phyloP scores from a whole-genome alignment of 2,888 invertebrate species.

The Tetragonula carbonaria region DNA sequence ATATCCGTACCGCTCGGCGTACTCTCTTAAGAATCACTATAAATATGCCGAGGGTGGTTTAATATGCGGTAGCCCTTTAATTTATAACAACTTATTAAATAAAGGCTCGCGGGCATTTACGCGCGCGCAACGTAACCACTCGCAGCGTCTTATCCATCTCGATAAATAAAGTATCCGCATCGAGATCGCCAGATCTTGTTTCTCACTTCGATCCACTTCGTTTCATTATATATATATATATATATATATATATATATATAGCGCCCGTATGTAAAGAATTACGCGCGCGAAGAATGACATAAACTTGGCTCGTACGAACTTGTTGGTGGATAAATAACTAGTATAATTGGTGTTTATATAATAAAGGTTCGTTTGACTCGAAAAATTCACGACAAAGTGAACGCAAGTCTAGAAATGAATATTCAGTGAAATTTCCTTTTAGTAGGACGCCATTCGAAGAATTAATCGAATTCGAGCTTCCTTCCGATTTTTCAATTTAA shows the following conservation, averaged over 20 bases:
- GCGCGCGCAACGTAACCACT: constrained; percentile 56
- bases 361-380: too few species aligned
- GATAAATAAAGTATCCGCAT: constrained; percentile 68
- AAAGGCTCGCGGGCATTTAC: constrained; percentile 75
- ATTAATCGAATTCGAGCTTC: too few species aligned
- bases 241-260: neutral
- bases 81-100: constrained; percentile 81
- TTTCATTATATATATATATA: neutral
- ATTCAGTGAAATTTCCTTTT: too few species aligned
- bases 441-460: too few species aligned
- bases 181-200: constrained; percentile 33
- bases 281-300: too few species aligned
- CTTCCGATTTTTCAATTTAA: too few species aligned
- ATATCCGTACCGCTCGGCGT: constrained; percentile 69
- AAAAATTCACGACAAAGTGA: too few species aligned
- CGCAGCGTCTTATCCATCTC: constrained; percentile 58
- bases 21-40: constrained; percentile 74
- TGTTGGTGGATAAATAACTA: too few species aligned
- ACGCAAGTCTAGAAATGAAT: too few species aligned
- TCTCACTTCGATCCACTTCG: constrained; percentile 4
- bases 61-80: constrained; percentile 80
- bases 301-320: too few species aligned
- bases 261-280: too few species aligned
- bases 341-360: too few species aligned
- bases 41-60: constrained; percentile 79